Evolutionary conservation across 2,113 vertebrate species (phyloP).

Genomic region (Myotis lucifugus): DNA sequence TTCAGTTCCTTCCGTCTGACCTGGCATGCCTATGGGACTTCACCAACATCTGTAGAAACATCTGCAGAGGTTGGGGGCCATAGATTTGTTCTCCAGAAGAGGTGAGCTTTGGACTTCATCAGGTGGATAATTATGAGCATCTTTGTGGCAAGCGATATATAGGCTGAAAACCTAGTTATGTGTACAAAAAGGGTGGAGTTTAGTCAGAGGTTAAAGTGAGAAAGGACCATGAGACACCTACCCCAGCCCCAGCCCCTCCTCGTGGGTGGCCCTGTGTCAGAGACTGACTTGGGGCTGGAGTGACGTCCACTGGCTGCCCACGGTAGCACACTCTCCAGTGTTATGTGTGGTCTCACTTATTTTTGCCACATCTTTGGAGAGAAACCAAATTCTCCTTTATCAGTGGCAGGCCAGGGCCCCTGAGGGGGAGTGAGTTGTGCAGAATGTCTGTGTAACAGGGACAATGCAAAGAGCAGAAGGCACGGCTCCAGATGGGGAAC

Average conservation of each 20-base stretch:
- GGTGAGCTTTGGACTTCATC: not conserved
- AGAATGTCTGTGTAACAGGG: not conserved
- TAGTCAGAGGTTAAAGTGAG: not conserved
- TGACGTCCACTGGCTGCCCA: not conserved
- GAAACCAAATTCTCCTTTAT: not conserved
- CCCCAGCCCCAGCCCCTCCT: not conserved
- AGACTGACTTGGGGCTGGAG: not conserved
- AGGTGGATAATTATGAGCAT: not conserved
- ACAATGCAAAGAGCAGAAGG: not conserved
- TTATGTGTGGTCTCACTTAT: not conserved
- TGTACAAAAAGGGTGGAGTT: not conserved
- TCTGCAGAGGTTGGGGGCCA: not conserved
- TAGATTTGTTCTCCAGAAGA: not conserved
- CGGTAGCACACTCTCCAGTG: not conserved
- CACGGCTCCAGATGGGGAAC: not conserved
- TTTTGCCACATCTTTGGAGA: not conserved
- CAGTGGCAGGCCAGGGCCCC: not conserved
- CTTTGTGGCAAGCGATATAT: not conserved
- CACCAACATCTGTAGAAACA: not conserved
- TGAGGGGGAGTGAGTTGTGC: rapidly evolving
- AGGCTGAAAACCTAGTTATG: not conserved
- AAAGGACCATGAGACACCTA: not conserved
- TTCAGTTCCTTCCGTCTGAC: not conserved
- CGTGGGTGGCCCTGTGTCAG: not conserved
- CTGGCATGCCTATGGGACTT: not conserved